Conservation (phyloP, 2,113 vertebrate genomes). For the Dinomys branickii region DNA sequence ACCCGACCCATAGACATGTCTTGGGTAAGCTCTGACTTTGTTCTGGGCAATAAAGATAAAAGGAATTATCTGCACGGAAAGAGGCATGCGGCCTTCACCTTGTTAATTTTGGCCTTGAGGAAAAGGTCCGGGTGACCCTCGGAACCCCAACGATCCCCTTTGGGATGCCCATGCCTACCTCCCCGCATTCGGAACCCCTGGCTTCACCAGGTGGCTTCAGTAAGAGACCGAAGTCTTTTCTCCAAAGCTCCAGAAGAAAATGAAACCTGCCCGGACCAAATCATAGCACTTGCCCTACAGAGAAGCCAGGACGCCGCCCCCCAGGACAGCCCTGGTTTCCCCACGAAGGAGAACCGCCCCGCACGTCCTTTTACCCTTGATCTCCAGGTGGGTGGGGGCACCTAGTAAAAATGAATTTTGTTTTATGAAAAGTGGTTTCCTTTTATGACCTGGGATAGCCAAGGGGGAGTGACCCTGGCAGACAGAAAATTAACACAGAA, state of each 20-base stretch:
- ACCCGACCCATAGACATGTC: background rate
- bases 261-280: background rate
- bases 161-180: background rate
- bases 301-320: background rate
- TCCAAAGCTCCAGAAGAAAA: background rate
- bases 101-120: background rate
- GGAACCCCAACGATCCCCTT: background rate
- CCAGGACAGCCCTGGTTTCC: background rate
- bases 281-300: fast-evolving
- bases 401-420: slow-evolving; percentile 40
- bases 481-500: slow-evolving; percentile 62
- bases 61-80: background rate
- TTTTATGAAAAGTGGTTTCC: slow-evolving; percentile 69
- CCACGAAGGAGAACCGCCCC: background rate
- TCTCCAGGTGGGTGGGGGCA: background rate
- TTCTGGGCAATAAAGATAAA: background rate
- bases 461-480: background rate
- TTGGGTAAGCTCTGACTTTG: background rate
- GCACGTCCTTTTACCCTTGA: background rate
- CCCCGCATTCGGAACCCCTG: background rate
- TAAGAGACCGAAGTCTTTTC: background rate
- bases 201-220: background rate
- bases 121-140: background rate
- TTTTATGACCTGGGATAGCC: slow-evolving; percentile 37
- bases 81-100: background rate